Base-by-base conservation (phyloP, 2,113 vertebrate genomes). In the Nematolebias whitei region DNA sequence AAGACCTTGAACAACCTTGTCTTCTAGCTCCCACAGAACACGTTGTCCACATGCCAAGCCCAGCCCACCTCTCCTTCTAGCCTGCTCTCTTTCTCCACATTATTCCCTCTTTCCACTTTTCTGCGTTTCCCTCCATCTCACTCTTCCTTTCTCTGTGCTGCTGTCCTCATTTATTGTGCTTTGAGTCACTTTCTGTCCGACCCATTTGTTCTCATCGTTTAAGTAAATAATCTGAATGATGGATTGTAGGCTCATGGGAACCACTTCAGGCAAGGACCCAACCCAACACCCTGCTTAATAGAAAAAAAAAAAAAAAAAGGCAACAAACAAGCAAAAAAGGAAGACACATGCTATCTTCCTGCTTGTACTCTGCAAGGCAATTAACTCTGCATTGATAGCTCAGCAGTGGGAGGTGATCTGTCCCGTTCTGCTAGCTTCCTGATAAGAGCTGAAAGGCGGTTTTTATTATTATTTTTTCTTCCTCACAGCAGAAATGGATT, bases 1-100 rank as follows among this genome's bases (percentile, higher is more conserved):
- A 35, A 59, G 76, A 85, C 85, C 87, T 90, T 91, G 85, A 86
- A 72, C 19, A 58, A 86, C 89, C 88, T 89, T 90, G 81, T 82
- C 49, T 74, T 66, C 58, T 43, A 65, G 69, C 68, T 69, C 74
- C 75, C 53, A 45, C 15, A 67, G 73, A 82, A 68, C 68, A 78
- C 24, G 15, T 48, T 68, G 85, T 81, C 16, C 20, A 49, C 68
- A 54, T 75, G 78, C 64, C 83, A 88, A 85, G 72, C 43, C 65
- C 50, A 3, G 57, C 82, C 80, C 68, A 79, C 76, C 64, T 75
- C 65, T 48, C 57, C 43, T 29, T 16, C 19, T 8, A 29, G 29
- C 23, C 11, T 8, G 32, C 41, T 41, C 26, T 66, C 12, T 23
- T 56, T 63, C 44, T 19, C 50, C 47, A 29, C 61, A 72, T 49